Conservation (phyloP, 92 coral and sea anemone genomes). For the Epizoanthus ramosus region DNA sequence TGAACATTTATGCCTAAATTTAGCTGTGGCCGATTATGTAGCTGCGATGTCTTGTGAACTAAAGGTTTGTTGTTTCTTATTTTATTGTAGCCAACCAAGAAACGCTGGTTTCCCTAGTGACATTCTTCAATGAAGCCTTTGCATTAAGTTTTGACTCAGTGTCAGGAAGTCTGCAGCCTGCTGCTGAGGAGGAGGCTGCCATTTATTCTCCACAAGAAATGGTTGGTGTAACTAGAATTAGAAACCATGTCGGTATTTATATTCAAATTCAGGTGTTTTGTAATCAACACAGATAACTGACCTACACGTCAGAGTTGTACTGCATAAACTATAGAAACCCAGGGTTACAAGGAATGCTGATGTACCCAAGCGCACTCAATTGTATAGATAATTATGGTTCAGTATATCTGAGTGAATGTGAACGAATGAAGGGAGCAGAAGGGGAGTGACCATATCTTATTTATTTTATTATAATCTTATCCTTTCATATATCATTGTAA, state of each 20-base stretch:
- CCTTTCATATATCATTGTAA: too few species aligned
- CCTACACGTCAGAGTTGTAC: neutral
- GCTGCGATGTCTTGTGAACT: neutral
- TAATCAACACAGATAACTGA: too few species aligned
- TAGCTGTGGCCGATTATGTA: neutral
- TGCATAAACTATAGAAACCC: neutral
- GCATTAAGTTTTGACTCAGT: slow-evolving; percentile 58
- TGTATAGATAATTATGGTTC: too few species aligned
- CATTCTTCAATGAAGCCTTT: slow-evolving; percentile 81
- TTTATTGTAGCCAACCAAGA: slow-evolving; percentile 86
- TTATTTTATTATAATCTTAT: too few species aligned
- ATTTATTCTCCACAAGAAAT: slow-evolving; percentile 9
- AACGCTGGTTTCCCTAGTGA: slow-evolving; percentile 85
- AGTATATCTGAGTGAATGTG: too few species aligned
- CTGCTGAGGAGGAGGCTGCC: slow-evolving; percentile 50
- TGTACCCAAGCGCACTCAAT: too few species aligned
- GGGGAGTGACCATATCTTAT: too few species aligned
- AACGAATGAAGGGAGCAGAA: too few species aligned
- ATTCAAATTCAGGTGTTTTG: too few species aligned
- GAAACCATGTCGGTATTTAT: too few species aligned
- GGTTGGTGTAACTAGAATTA: neutral
- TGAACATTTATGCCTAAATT: neutral
- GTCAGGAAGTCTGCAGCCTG: slow-evolving; percentile 46
- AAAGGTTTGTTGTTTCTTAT: neutral
- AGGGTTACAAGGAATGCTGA: too few species aligned